Evolutionary conservation across 1,140 invertebrate species (phyloP), one percentile per base, ranked within the genome.

Genomic region (Drosophila saltans): DNA sequence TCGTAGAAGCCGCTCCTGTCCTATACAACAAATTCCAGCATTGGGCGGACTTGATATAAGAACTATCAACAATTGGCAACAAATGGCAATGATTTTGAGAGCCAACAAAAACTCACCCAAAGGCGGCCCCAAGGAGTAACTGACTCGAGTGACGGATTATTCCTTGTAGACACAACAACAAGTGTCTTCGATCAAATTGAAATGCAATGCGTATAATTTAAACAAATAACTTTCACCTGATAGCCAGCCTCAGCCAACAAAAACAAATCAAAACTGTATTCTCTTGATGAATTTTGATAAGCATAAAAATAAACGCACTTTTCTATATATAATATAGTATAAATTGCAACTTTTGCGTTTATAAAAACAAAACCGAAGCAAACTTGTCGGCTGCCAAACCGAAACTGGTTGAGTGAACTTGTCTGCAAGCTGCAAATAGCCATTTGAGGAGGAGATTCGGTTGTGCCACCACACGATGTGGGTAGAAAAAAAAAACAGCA

Each of bases 351-450:
- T 28, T 16, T 16, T 33, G 56, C 26, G 26, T 30, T 30, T 52
- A 7, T 43, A 4, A 30, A 36, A 36, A 36, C 33, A 26, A 41
- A 69, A 52, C 7, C 40, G 66, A 65, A 79, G 76, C 80, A 84
- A 86, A 86, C 83, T 69, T 88, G 83, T 70, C 88, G 80, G 72
- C 80, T 64, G 62, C 41, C 72, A 73, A 86, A 79, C 56, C 48
- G 69, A 79, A 86, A 88, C 80, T 86, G 80, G 83, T 86, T 80
- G 72, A 83, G 60, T 86, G 83, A 83, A 88, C 83, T 80, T 88
- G 77, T 55, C 62, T 55, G 59, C 55, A 45, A 73, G 75, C 74
- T 76, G 58, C 39, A 58, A 28, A 30, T 52, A 69, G 66, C 66
- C 58, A 48, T 43, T 57, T 66, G 63, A 63, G 24, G 58, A 64